Evolutionary conservation across 2,113 vertebrate species (phyloP).

Genomic region (Urocolius indicus): DNA sequence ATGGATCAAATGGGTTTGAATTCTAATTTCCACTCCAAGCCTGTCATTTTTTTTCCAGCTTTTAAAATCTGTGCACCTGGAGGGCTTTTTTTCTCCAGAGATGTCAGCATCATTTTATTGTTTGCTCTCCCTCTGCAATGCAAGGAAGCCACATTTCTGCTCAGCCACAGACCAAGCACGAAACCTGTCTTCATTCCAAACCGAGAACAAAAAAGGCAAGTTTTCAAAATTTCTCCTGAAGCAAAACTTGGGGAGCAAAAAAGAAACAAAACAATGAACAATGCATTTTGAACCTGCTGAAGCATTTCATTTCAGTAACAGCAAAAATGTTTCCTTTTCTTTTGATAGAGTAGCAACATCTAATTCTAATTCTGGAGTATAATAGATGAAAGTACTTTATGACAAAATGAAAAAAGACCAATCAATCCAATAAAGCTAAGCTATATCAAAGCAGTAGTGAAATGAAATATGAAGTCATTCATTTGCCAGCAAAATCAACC

Average conservation of each 20-base stretch:
- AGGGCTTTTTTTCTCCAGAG: slow-evolving; percentile 6
- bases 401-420: not conserved
- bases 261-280: not conserved
- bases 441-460: not conserved
- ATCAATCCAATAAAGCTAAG: not conserved
- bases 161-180: not conserved
- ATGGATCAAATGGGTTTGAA: not conserved
- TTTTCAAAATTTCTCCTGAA: not conserved
- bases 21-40: not conserved
- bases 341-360: not conserved
- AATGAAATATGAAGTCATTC: not conserved
- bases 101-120: not conserved
- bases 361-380: not conserved
- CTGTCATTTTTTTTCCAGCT: not conserved
- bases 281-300: slow-evolving; percentile 12
- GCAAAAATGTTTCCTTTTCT: not conserved
- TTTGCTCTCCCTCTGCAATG: not conserved
- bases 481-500: not conserved
- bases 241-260: not conserved
- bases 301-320: not conserved
- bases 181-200: not conserved
- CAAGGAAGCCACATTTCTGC: not conserved
- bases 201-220: not conserved
- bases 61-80: slow-evolving; percentile 19
- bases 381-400: not conserved